These are phyloP conservation scores for Cisticola juncidis DNA, from an alignment of 2,113 vertebrate species.

Conservation along the genomic window DNA sequence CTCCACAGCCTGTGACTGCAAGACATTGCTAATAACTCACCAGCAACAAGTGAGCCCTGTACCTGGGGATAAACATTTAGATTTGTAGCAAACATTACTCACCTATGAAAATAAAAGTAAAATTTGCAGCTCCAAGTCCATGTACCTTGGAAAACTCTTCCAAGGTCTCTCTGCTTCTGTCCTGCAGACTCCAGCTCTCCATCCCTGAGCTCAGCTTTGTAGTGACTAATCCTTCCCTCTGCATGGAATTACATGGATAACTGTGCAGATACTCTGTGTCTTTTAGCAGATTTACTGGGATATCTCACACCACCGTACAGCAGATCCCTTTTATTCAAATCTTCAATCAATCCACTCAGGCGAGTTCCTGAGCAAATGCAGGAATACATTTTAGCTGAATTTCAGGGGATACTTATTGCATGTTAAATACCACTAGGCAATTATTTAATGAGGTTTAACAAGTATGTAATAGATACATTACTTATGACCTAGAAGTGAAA, in stretches of 20 bases:
- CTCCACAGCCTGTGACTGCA: not conserved
- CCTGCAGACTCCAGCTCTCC: not conserved
- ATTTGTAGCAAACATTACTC: not conserved
- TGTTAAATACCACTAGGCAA: slow-evolving; percentile 72
- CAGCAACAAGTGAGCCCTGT: slow-evolving; percentile 9
- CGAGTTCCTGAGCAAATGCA: slow-evolving; percentile 53
- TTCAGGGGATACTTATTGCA: slow-evolving; percentile 44
- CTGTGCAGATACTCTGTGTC: not conserved
- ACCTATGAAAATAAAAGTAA: not conserved
- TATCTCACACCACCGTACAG: not conserved
- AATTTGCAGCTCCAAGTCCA: not conserved
- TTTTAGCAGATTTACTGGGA: not conserved
- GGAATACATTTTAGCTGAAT: slow-evolving; percentile 45
- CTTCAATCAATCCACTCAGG: not conserved
- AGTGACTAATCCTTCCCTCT: not conserved
- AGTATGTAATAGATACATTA: slow-evolving; percentile 58
- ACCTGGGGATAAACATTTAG: not conserved
- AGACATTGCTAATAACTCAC: not conserved
- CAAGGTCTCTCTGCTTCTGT: not conserved
- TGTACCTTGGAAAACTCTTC: not conserved
- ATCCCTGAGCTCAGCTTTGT: not conserved
- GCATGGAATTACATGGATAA: not conserved
- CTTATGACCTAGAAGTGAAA: slow-evolving; percentile 45
- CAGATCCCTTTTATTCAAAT: not conserved
- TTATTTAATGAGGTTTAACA: slow-evolving; percentile 67